Evolutionary conservation across 2,797 vertebrate species (phyloP).

Genomic region (Phrynocephalus forsythii): DNA sequence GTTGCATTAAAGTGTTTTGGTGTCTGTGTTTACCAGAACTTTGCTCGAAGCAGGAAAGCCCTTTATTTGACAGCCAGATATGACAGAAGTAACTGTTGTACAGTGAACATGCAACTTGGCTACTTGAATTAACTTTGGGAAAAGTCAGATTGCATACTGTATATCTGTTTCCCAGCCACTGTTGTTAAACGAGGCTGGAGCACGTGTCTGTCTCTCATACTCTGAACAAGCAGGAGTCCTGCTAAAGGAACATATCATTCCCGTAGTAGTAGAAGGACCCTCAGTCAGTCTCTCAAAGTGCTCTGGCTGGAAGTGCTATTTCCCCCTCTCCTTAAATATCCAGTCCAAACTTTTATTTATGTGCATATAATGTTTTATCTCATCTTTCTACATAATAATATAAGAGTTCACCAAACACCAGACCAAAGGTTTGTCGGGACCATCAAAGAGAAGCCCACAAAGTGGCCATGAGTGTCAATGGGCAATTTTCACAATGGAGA

Average conservation of each 20-base stretch:
- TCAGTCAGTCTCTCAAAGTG: not conserved
- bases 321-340: no score
- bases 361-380: not conserved
- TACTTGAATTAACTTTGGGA: not conserved
- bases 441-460: not conserved
- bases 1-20: conserved; percentile 49
- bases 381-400: not conserved
- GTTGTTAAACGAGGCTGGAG: not conserved
- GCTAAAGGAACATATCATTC: not conserved
- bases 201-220: not conserved
- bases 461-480: not conserved
- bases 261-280: not conserved
- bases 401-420: not conserved
- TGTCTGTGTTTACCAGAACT: conserved; percentile 58
- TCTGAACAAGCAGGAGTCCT: not conserved
- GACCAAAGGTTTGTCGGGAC: not conserved
- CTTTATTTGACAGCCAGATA: conserved; percentile 46
- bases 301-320: not conserved
- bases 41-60: conserved; percentile 51
- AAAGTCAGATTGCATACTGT: not conserved
- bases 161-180: no score
- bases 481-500: no score
- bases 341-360: not conserved
- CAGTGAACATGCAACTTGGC: conserved; percentile 2
- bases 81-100: conserved; percentile 47